phyloP scores from a whole-genome alignment of 2,113 vertebrate genomes.

The Hassar affinis region DNA sequence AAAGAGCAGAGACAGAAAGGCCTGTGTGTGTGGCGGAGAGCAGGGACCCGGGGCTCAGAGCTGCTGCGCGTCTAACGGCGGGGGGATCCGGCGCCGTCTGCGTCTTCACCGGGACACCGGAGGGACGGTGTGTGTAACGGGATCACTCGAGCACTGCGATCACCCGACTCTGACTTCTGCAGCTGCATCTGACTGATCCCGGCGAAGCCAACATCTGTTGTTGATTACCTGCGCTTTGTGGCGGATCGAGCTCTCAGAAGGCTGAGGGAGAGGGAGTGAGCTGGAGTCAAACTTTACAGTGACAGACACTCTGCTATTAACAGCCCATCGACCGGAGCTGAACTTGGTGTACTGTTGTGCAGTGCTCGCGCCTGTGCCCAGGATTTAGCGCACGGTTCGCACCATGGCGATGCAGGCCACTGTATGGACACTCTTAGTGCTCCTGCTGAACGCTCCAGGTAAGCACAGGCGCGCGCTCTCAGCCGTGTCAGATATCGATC shows the following conservation, averaged over 20 bases:
- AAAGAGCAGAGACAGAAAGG: conserved; percentile 26
- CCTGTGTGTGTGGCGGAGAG: conserved; percentile 22
- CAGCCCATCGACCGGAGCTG: conserved; percentile 61
- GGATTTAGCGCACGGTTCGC: conserved; percentile 17
- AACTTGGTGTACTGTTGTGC: conserved; percentile 67
- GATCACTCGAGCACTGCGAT: conserved; percentile 3
- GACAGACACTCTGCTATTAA: neutral
- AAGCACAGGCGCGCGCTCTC: conserved; percentile 43
- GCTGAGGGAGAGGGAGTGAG: neutral
- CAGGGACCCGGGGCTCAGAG: conserved; percentile 20
- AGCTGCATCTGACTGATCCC: neutral
- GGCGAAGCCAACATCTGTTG: conserved; percentile 9
- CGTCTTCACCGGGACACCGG: neutral
- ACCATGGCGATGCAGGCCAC: conserved; percentile 69
- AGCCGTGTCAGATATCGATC: too few relatives aligned
- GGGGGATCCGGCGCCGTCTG: too few relatives aligned
- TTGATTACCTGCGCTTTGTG: conserved; percentile 24
- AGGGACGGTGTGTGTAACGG: neutral
- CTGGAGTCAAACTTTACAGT: neutral
- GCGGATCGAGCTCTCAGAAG: neutral
- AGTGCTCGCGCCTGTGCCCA: conserved; percentile 56
- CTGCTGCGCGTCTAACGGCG: neutral
- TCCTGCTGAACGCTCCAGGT: conserved; percentile 69
- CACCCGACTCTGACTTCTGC: neutral
- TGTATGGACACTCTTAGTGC: conserved; percentile 69